Evolutionary conservation across 1,140 invertebrate species (phyloP), one percentile per base, ranked within the genome.

Genomic region (Scaptomyza hsui): DNA sequence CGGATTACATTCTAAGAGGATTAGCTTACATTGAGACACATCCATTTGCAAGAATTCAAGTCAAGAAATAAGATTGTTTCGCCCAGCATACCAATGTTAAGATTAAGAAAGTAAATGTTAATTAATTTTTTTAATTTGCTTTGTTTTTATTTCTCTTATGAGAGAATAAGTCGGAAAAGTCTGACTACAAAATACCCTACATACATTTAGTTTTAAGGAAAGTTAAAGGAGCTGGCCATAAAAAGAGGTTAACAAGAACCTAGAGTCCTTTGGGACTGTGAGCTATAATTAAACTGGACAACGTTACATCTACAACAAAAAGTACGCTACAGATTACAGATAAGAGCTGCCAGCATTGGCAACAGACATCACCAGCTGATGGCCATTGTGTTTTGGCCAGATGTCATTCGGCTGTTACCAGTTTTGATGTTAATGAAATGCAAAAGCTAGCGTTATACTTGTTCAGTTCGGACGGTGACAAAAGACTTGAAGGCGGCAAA

Each of bases 1-100:
- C 92, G 95, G 94, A 80, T 39, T 94, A 93, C 61, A 95, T 95
- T 52, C 92, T 93, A 60, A 92, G 92, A 72, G 92, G 93, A 7
- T 86, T 95, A 35, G 94, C 93, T 32, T 94, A 93, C 69, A 92
- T 94, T 61, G 93, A 93, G 63, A 75, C 92, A 10, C 90, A 93
- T 63, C 93, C 93, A 3, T 92, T 92, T 39, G 39, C 56, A 13
- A 64, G 78, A 53, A 68, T 85, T 29, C 79, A 89, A 52, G 29
- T 81, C 5, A 68, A 75, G 41, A 89, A 81, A 41, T 89, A 81
- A 71, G 52, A n/a, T 9, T 53, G 35, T 7, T 48, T 26, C 5
- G 4, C 4, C 1, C 52, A 45, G 18, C 32, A 15, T 68, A 49
- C 6, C 12, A 21, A 9, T 44, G 6, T 15, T 45, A 62, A 53